Percentiles rank a stretch among this genome's conserved stretches.
Evolutionary conservation across 2,113 vertebrate species (phyloP).

Genomic region (Myodes glareolus): DNA sequence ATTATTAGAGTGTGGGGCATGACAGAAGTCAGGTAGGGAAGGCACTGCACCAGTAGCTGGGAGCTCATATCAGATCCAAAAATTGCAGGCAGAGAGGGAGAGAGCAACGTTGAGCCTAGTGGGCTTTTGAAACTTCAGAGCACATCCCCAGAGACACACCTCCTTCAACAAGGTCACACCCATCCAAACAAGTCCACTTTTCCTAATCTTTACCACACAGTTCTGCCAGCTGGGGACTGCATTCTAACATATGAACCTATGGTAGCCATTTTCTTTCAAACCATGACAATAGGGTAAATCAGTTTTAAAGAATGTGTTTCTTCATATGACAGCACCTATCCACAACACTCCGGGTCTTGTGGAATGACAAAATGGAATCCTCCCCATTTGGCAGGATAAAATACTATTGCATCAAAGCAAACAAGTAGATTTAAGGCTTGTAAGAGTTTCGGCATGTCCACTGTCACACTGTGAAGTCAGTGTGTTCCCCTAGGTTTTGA

Average conservation of each 20-base stretch:
- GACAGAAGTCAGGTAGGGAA: neutral
- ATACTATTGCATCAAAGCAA: neutral
- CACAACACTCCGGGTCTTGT: neutral
- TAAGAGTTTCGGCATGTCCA: neutral
- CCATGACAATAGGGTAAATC: neutral
- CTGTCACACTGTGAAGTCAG: neutral
- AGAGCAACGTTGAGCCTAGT: neutral
- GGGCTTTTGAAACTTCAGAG: neutral
- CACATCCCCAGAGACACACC: neutral
- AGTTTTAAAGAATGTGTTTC: neutral
- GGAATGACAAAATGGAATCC: neutral
- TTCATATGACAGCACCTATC: neutral
- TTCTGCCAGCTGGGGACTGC: neutral
- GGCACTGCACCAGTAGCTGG: neutral
- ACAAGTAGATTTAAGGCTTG: neutral
- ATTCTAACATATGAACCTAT: neutral
- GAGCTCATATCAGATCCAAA: neutral
- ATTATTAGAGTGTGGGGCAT: neutral
- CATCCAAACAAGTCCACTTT: neutral
- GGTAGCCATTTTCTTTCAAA: neutral
- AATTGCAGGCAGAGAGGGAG: neutral
- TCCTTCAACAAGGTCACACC: too few species aligned
- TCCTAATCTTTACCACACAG: neutral
- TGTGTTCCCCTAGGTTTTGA: neutral
- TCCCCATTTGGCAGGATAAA: neutral